Percentiles rank a stretch among this genome's conserved stretches.
Conservation (phyloP, 1,140 invertebrate genomes). For the Trissolcus basalis region DNA sequence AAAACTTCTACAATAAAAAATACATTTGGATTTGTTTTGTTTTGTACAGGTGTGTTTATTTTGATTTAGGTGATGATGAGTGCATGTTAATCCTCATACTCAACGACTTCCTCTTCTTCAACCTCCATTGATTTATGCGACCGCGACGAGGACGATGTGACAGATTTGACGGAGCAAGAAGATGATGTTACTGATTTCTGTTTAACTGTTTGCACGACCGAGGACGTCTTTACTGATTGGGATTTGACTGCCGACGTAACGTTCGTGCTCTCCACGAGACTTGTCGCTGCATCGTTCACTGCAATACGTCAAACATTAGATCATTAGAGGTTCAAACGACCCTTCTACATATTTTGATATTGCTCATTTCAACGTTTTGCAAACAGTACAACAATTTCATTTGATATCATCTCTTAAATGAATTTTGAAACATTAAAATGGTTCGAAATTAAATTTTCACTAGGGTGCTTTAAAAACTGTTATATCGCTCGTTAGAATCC, state of each 20-base stretch:
- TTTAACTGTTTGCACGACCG: constrained; percentile 66
- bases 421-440: too few relatives aligned
- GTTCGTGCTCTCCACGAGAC: constrained; percentile 68
- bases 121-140: constrained; percentile 68
- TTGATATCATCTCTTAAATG: too few relatives aligned
- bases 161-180: constrained; percentile 64
- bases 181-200: constrained; percentile 68
- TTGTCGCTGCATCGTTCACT: constrained; percentile 65
- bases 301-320: constrained; percentile 6
- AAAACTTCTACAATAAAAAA: neutral
- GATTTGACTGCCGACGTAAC: constrained; percentile 64
- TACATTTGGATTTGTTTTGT: neutral
- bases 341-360: too few relatives aligned
- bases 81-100: constrained; percentile 64
- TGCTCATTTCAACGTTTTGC: neutral
- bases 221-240: constrained; percentile 64
- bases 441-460: too few relatives aligned
- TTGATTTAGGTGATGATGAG: neutral
- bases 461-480: too few relatives aligned
- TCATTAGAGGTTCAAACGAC: constrained; percentile 6
- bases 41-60: neutral
- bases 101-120: constrained; percentile 70
- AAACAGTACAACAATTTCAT: neutral
- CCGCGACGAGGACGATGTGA: constrained; percentile 63
- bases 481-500: too few relatives aligned